phyloP scores from a whole-genome alignment of 2,888 invertebrate genomes.

The Pammene aurita region DNA sequence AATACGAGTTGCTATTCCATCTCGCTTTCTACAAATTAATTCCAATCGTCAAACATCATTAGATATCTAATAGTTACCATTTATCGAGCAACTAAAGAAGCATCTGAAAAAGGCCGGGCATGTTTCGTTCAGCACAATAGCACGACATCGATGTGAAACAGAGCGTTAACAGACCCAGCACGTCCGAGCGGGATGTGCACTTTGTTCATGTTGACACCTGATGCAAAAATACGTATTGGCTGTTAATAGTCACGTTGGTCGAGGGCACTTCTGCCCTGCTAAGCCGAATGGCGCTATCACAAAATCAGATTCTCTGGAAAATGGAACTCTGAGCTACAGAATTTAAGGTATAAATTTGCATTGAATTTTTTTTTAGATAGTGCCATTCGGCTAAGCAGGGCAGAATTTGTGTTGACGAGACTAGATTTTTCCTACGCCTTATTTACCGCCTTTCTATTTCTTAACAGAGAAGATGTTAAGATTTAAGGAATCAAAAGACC shows the following conservation, averaged over 20 bases:
- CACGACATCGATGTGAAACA: slow-evolving; percentile 60
- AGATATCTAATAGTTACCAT: slow-evolving; percentile 10
- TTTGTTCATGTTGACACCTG: slow-evolving; percentile 33
- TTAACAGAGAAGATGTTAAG: too few species aligned
- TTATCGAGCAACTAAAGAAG: slow-evolving; percentile 15
- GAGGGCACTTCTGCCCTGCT: not conserved
- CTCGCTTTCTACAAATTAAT: not conserved
- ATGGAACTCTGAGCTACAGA: too few species aligned
- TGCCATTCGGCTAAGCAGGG: too few species aligned
- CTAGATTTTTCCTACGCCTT: too few species aligned
- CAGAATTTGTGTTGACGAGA: too few species aligned
- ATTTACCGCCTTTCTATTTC: too few species aligned
- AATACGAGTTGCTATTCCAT: not conserved
- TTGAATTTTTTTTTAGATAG: too few species aligned
- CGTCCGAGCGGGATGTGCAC: slow-evolving; percentile 38
- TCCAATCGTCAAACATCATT: slow-evolving; percentile 4
- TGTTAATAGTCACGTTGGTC: not conserved
- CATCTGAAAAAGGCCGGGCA: slow-evolving; percentile 20
- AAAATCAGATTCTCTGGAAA: too few species aligned
- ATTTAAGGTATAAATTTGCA: too few species aligned
- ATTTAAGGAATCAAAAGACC: too few species aligned
- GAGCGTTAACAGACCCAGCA: slow-evolving; percentile 58
- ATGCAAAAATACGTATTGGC: slow-evolving; percentile 8
- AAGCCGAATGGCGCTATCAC: too few species aligned
- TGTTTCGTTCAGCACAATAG: slow-evolving; percentile 42